Percentiles rank a stretch among this genome's conserved stretches.
phyloP scores from a whole-genome alignment of 2,888 invertebrate genomes.

The Petrolisthes cinctipes region DNA sequence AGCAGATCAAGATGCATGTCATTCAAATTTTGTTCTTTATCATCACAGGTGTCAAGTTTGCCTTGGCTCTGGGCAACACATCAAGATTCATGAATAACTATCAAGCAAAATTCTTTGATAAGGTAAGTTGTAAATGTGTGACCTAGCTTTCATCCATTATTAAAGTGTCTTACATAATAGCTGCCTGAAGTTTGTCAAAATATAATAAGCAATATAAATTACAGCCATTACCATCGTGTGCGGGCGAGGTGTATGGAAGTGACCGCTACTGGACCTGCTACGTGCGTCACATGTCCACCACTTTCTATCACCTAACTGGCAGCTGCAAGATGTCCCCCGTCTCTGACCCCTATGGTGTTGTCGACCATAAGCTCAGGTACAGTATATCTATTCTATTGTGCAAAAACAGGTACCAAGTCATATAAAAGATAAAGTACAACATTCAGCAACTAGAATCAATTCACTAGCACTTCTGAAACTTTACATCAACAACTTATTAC shows the following conservation, averaged over 20 bases:
- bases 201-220: neutral
- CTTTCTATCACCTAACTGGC: slow-evolving; percentile 48
- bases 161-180: no score
- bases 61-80: slow-evolving; percentile 49
- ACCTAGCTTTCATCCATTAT: no score
- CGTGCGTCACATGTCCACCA: slow-evolving; percentile 48
- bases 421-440: no score
- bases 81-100: slow-evolving; percentile 39
- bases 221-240: slow-evolving; percentile 48
- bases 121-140: slow-evolving; percentile 13
- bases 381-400: neutral
- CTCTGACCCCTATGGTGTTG: slow-evolving; percentile 54
- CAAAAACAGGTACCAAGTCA: no score
- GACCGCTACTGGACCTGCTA: slow-evolving; percentile 58
- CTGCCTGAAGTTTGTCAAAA: no score
- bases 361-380: slow-evolving; percentile 45
- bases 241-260: slow-evolving; percentile 13
- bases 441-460: no score
- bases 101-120: slow-evolving; percentile 50
- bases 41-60: slow-evolving; percentile 50
- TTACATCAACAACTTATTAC: no score
- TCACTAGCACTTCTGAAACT: no score
- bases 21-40: neutral
- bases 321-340: slow-evolving; percentile 59
- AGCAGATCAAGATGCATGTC: no score